Evolutionary conservation across 1,140 invertebrate species (phyloP), one percentile per base, ranked within the genome.

Genomic region (Doryteuthis pealeii): DNA sequence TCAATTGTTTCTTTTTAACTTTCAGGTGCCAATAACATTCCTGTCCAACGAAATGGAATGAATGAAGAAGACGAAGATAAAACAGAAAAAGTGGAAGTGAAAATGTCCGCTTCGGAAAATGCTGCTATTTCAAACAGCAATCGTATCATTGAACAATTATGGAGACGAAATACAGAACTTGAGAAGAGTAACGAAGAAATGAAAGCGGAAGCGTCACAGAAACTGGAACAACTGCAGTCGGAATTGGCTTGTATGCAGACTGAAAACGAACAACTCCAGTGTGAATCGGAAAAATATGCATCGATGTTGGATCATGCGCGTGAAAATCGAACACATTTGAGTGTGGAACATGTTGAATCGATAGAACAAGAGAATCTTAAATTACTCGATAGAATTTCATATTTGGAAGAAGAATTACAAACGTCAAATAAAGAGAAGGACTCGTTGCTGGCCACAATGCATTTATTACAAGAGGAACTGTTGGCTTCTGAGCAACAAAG

Each of bases 381-480:
- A 33, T 70, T 84, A 31, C 77, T 79, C 22, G 67, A 81, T 30
- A 78, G 71, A 62, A 71, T 84, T 8, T 26, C 70, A 12, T 26
- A 30, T n/a, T 74, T 82, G 33, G 80, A 82, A 69, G 82, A 82
- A 18, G 80, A 85, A 49, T 40, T 84, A 15, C 30, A 72, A 40
- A 74, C 71, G 0, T 69, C 79, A 62, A 73, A 62, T 15, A 72
- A 81, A 62, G 84, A 87, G 74, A 81, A 82, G 70, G 76, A 84
- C 8, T 83, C 83, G 1, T 73, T 86, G 67, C 45, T 85, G n/a
- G 76, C 76, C n/a, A 83, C 84, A 18, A 66, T 85, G 18, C 77
- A 82, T 32, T 67, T 84, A 18, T 74, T 87, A 62, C 85, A 87
- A 74, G 83, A 85, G 33, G 85, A 87, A 71, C 74, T 87, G 26